phyloP scores from a whole-genome alignment of 2,888 invertebrate species.

The Pterostichus niger region DNA sequence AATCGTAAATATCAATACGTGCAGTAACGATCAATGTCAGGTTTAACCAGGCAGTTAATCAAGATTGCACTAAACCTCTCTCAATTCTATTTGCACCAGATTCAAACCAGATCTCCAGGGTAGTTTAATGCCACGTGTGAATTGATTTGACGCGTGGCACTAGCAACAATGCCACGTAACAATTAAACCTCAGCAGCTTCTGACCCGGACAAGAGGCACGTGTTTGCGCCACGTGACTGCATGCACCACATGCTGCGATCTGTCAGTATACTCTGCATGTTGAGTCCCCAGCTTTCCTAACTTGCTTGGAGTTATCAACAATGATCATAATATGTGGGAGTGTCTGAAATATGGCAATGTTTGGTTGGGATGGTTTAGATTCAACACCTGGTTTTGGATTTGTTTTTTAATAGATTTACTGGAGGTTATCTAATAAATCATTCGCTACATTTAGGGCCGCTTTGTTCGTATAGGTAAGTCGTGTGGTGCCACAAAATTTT shows the following conservation, averaged over 20 bases:
- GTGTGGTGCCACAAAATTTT: no score
- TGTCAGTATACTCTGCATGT: slow-evolving; percentile 5
- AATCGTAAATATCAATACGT: not conserved
- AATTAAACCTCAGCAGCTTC: slow-evolving; percentile 26
- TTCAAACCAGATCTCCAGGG: not conserved
- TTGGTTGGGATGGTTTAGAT: slow-evolving; percentile 12
- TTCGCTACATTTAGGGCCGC: no score
- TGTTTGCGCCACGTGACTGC: slow-evolving; percentile 21
- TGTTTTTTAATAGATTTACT: not conserved
- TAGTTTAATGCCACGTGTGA: not conserved
- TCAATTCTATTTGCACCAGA: not conserved
- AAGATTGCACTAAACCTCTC: slow-evolving; percentile 10
- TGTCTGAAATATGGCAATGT: not conserved
- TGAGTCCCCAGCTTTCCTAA: not conserved
- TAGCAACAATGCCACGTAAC: slow-evolving; percentile 20
- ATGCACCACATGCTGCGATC: slow-evolving; percentile 15
- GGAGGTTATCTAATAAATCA: no score
- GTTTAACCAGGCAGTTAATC: slow-evolving; percentile 34
- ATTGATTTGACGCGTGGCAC: slow-evolving; percentile 22
- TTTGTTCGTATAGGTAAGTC: no score
- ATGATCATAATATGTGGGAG: not conserved
- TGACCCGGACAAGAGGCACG: slow-evolving; percentile 31
- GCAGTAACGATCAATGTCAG: not conserved
- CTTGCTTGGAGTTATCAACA: no score
- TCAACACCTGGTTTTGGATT: slow-evolving; percentile 10